A percentile compares a stretch with the other conserved stretches of the same genome.
These are phyloP conservation scores for Apostichopus parvimensis DNA, from an alignment of 35 echinoderm and acorn worm species.

Conservation along the genomic window DNA sequence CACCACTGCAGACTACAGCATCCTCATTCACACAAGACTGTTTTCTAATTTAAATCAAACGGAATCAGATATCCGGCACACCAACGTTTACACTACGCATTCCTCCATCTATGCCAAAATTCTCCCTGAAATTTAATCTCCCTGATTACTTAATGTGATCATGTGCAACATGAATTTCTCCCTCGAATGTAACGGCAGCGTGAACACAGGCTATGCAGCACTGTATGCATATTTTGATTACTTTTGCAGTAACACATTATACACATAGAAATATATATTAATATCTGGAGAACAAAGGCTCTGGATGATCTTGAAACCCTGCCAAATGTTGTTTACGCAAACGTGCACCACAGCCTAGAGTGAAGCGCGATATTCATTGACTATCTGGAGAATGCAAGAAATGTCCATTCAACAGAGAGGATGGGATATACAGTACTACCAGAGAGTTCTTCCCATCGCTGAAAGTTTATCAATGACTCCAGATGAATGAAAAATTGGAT, in stretches of 20 bases:
- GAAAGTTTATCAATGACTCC: conserved; percentile 27
- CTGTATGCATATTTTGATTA: conserved; percentile 12
- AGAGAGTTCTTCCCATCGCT: neutral
- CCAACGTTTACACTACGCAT: neutral
- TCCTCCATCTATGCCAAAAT: neutral
- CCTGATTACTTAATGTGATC: neutral
- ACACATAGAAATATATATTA: neutral
- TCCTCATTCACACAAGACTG: neutral
- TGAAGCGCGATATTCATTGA: conserved; percentile 1
- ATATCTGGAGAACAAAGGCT: conserved; percentile 28
- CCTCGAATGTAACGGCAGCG: neutral
- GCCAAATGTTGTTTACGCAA: neutral
- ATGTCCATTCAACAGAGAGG: conserved; percentile 22
- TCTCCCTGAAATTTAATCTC: neutral
- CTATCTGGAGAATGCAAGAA: conserved; percentile 25
- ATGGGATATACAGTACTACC: neutral
- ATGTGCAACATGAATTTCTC: conserved; percentile 27
- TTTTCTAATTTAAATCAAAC: neutral
- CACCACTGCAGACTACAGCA: neutral
- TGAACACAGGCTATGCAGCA: neutral
- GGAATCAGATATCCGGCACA: neutral
- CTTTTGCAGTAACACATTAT: neutral
- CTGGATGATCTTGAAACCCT: conserved; percentile 29
- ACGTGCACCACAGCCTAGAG: no score
- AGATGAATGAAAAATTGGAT: conserved; percentile 37